Base-by-base conservation (phyloP, 2,888 invertebrate genomes). In the Drosophila testacea region DNA sequence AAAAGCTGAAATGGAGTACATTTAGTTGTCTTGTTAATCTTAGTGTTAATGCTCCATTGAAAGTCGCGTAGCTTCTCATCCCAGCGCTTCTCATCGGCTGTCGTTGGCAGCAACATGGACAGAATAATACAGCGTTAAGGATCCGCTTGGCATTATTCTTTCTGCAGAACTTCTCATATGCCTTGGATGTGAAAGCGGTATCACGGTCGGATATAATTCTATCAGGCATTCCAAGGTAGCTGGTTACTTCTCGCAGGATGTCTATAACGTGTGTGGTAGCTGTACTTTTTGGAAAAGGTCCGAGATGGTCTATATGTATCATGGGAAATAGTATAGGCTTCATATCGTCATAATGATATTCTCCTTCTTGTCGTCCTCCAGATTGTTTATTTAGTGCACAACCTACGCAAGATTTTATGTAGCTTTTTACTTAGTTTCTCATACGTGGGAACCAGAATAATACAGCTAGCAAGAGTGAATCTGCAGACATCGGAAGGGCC, bases 271-370 rank as follows among this genome's bases (percentile, higher is more conserved):
- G 30, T n/a, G 30, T 41, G 6, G 39, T 13, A 11, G 30, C 42
- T 4, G 51, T 38, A n/a, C 51, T 51, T 9, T 16, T 51, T 7
- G 47, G 39, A 39, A 59, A 52, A 1, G 59, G 65, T 10, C 59
- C 65, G 11, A 60, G 10, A 39, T 60, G 38, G 32, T 59, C 57
- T 4, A 65, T 27, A 11, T 52, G 52, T 7, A 65, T 22, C 4
- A 39, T 59, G 1, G 7, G 13, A n/a, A 65, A 65, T 4, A 46
- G 59, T 30, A 46, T 46, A 1, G 46, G 51, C 7, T 13, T 39
- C 10, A 47, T 41, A 16, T 41, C 36, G 6, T 65, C 47, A 38
- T 36, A 57, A 22, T 50, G 44, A 13, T 64, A 57, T 10, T 50
- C 30, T 1, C 44, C 64, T 5, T 57, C 46, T n/a, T 36, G 27